Evolutionary conservation across 2,797 vertebrate species (phyloP), one percentile per base, ranked within the genome.

Genomic region (Pelobates cultripes): DNA sequence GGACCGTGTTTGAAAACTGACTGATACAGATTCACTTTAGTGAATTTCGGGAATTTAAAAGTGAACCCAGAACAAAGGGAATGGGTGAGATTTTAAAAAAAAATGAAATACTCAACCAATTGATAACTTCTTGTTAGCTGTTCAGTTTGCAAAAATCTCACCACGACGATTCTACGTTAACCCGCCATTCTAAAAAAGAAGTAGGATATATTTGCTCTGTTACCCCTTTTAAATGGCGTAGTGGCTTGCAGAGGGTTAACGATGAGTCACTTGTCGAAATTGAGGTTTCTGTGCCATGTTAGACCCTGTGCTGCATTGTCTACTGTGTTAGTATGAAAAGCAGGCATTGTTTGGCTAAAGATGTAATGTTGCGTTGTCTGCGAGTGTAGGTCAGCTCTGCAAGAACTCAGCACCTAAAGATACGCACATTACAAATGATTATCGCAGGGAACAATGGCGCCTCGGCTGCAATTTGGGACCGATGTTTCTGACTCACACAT

Each of bases 241-340:
- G 55, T 15, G 14, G 55, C 9, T 4, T 4, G 14, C 7, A 40
- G 12, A 70, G 68, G 66, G 73, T 77, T 64, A 45, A 53, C 17
- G 4, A 63, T 83, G 76, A 83, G 10, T 83, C 81, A 82, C 12
- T 14, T 3, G 43, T 70, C 51, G 8, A 10, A 55, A 79, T 70
- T 75, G 28, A 79, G 81, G 77, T 79, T 78, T 78, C 43, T 83
- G 77, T 79, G 81, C 78, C 77, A 75, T 28, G 40, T 7, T 15
- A 7, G 5, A 45, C 57, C 55, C 73, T 28, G 7, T 17, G 4
- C 9, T 15, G 4, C n/a, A 51, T 66, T n/a, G 47, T n/a, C 73
- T 77, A n/a, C 75, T 69, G 69, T 63, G 15, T 4, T 7, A 71
- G 67, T 44, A 70, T 79, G 57, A 79, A 83, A 74, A 53, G 76